Percentiles rank a stretch among this genome's conserved stretches.
These are phyloP conservation scores for Mamestra brassicae DNA, from an alignment of 2,888 invertebrate genomes.

Conservation along the genomic window DNA sequence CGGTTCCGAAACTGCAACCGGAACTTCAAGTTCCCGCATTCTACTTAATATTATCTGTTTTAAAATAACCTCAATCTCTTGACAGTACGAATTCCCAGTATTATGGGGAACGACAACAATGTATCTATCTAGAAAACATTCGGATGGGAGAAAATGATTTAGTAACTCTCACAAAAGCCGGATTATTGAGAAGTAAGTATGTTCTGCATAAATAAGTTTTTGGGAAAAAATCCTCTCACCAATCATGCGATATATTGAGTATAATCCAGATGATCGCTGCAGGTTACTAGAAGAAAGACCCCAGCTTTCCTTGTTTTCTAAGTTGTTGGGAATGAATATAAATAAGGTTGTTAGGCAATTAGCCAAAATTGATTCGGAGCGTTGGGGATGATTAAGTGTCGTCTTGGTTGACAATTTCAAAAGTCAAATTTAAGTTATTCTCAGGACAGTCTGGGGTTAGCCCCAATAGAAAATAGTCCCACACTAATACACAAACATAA, in stretches of 20 bases:
- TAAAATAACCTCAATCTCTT: not conserved
- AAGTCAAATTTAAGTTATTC: not conserved
- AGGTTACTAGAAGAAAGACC: not conserved
- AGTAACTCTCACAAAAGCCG: conserved; percentile 4
- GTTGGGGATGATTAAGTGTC: not conserved
- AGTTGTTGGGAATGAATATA: conserved; percentile 7
- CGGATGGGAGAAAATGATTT: not conserved
- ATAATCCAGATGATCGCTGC: conserved; percentile 12
- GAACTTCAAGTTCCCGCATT: no score
- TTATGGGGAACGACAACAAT: not conserved
- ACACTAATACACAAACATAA: no score
- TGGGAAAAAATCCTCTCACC: conserved; percentile 8
- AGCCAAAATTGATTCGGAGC: conserved; percentile 9
- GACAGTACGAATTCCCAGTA: not conserved
- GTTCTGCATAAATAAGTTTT: conserved; percentile 44
- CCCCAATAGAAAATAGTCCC: not conserved
- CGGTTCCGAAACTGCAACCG: no score
- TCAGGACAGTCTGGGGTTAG: not conserved
- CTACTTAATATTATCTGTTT: no score
- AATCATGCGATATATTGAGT: conserved; percentile 12
- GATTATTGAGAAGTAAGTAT: not conserved
- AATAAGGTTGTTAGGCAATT: conserved; percentile 24
- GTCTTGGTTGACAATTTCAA: conserved; percentile 1
- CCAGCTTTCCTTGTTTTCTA: not conserved
- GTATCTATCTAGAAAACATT: not conserved